phyloP scores from a whole-genome alignment of 2,888 invertebrate species.

The Desoria tigrina region DNA sequence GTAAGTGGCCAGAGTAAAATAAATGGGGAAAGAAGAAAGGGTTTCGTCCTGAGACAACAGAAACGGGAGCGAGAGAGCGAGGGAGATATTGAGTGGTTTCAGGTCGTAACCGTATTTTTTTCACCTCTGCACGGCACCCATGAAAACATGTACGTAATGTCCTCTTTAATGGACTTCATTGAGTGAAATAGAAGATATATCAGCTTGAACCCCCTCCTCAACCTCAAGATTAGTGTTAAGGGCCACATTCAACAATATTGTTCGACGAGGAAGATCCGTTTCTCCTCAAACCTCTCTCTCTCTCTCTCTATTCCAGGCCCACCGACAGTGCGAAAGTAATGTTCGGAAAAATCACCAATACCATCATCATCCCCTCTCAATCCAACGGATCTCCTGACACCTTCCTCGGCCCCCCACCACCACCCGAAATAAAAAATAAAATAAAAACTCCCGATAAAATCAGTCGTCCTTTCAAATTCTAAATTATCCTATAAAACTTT shows the following conservation, averaged over 20 bases:
- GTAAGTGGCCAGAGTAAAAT: constrained; percentile 25
- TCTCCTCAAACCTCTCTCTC: neutral
- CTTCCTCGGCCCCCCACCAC: too few species aligned
- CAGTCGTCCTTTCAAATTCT: constrained; percentile 17
- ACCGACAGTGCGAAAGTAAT: neutral
- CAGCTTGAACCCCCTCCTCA: constrained; percentile 10
- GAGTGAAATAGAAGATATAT: constrained; percentile 24
- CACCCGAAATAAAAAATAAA: too few species aligned
- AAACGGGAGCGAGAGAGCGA: neutral
- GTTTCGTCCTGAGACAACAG: constrained; percentile 24
- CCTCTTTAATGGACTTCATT: constrained; percentile 26
- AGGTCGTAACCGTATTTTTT: constrained; percentile 24
- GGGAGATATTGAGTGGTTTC: constrained; percentile 23
- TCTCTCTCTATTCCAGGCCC: too few species aligned
- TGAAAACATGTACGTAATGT: constrained; percentile 23
- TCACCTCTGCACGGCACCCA: constrained; percentile 13
- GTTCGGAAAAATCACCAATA: neutral
- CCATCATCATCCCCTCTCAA: neutral
- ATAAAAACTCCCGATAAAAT: constrained; percentile 18
- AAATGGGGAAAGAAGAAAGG: constrained; percentile 18
- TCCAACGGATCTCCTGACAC: neutral
- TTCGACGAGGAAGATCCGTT: neutral
- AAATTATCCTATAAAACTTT: constrained; percentile 20
- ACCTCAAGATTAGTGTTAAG: constrained; percentile 23
- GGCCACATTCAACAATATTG: constrained; percentile 21